Evolutionary conservation across 2,888 invertebrate species (phyloP).

Genomic region (Lutraria lutraria): DNA sequence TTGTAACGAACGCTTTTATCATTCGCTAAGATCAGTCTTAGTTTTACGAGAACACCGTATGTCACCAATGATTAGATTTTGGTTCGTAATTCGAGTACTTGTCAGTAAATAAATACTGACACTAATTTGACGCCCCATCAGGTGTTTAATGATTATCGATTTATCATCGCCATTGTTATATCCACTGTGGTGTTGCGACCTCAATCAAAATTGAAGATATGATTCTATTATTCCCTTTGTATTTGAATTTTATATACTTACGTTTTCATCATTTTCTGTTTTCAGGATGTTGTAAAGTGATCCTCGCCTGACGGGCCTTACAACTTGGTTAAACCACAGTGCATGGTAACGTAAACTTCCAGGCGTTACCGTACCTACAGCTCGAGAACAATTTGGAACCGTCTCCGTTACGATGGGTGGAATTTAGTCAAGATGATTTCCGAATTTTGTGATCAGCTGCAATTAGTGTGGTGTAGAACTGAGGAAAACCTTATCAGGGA

Average conservation of each 20-base stretch:
- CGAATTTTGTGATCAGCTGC: conserved; percentile 7
- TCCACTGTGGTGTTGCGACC: neutral
- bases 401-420: conserved; percentile 18
- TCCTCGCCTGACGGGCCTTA: conserved; percentile 39
- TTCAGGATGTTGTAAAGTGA: conserved; percentile 71
- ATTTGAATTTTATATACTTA: conserved; percentile 14
- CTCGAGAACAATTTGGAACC: conserved; percentile 24
- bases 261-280: neutral
- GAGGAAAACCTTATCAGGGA: conserved; percentile 30
- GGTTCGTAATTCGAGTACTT: conserved; percentile 42
- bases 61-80: conserved; percentile 51
- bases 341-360: conserved; percentile 15
- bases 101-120: conserved; percentile 58
- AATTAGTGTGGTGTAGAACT: neutral
- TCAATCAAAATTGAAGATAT: neutral
- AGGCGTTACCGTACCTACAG: conserved; percentile 34
- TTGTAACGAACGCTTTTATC: conserved; percentile 49
- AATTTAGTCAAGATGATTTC: neutral
- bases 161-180: neutral
- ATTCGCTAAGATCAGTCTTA: conserved; percentile 34
- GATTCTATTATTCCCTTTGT: neutral
- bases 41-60: conserved; percentile 34
- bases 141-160: conserved; percentile 40
- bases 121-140: conserved; percentile 58
- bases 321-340: conserved; percentile 40